These are phyloP conservation scores for Castor canadensis DNA, from an alignment of 2,113 vertebrate species.

Conservation along the genomic window DNA sequence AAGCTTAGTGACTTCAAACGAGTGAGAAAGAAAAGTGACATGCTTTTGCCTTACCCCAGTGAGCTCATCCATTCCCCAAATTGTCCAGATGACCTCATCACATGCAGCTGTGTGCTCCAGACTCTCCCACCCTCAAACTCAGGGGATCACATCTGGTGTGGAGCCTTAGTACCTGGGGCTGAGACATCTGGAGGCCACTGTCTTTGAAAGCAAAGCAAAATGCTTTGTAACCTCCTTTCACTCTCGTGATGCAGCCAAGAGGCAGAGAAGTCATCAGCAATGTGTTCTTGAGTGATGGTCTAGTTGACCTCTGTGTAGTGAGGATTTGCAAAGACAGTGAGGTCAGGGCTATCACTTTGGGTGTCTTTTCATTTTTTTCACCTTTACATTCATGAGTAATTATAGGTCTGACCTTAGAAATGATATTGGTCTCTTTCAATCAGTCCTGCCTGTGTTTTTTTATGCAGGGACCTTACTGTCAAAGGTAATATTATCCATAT, in stretches of 20 bases:
- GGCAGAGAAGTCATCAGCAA: not conserved
- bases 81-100: slow-evolving; percentile 84
- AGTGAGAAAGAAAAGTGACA: slow-evolving; percentile 82
- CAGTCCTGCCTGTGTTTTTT: not conserved
- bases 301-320: not conserved
- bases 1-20: slow-evolving; percentile 89
- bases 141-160: slow-evolving; percentile 77
- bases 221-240: not conserved
- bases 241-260: not conserved
- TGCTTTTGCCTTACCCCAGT: slow-evolving; percentile 73
- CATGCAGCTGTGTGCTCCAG: slow-evolving; percentile 80
- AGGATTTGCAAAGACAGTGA: not conserved
- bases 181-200: slow-evolving; percentile 67
- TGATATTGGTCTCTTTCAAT: not conserved
- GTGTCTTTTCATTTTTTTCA: not conserved
- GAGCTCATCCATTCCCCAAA: slow-evolving; percentile 81
- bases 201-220: slow-evolving; percentile 49
- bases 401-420: not conserved
- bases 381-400: not conserved
- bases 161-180: slow-evolving; percentile 67
- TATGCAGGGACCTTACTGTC: not conserved
- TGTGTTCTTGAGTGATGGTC: not conserved
- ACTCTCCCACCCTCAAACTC: slow-evolving; percentile 27
- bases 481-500: not conserved
- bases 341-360: not conserved